Base-by-base conservation (phyloP, 2,888 invertebrate species). In the Trachelus stipa region DNA sequence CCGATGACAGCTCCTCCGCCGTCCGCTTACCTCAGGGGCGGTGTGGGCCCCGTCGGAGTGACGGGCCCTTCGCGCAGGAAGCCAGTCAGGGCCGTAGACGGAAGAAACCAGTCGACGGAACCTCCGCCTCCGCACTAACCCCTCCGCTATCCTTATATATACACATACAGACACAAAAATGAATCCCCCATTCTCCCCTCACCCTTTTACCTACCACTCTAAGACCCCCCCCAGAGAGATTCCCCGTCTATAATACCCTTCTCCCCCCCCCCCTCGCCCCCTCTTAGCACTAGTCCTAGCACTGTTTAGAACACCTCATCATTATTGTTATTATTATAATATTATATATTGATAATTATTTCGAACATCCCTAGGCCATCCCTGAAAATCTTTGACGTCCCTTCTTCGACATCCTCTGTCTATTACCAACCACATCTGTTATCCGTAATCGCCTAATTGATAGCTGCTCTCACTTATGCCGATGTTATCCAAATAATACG, bases 101-200 rank as follows among this genome's bases (percentile, higher is more conserved):
- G 92, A 78, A 89, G 92, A 85, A 92, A 92, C 85, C 92, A 92
- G 87, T 91, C 92, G 80, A 92, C 92, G 82, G 92, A 92, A 80
- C 92, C 92, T 69, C 92, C 92, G 78, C 92, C 92, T 56, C 92
- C 92, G 77, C 92, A 92, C 90, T 92, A 92, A 92, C 91, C 87
- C 87, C 86, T 87, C 84, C 85, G 85, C 84, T 83, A 81, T 82
- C 83, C 83, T 76, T 85, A 82, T 83, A 84, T 85, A 83, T 77
- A 83, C 79, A 81, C 83, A 76, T 35, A 35, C 37, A 34, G 35
- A 74, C 4, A 74, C 33, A 77, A n/a, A 77, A 68, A 56, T 71
- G 15, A 75, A 77, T 76, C 37, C 34, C 34, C 30, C 68, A 68
- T 56, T 37, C 56, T n/a, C 40, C 56, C 76, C 74, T 75, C 74